Conservation (phyloP, 2,888 invertebrate genomes). For the Trachelus iudaicus region DNA sequence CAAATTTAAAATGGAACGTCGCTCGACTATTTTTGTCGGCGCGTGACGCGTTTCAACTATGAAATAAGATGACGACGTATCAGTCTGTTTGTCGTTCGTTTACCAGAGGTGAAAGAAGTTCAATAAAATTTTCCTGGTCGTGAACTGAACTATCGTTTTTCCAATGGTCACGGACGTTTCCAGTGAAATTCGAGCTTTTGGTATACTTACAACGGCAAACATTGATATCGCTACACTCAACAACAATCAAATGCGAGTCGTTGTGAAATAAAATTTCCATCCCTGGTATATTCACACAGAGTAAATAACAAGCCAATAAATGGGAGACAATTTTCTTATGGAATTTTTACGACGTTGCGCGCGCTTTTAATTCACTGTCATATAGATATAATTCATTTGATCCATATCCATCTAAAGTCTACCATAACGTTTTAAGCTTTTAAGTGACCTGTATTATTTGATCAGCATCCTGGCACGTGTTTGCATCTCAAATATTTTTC, state of each 20-base stretch:
- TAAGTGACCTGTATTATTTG: not conserved
- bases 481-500: too few relatives aligned
- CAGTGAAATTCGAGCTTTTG: not conserved
- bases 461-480: not conserved
- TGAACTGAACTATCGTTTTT: not conserved
- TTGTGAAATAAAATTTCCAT: not conserved
- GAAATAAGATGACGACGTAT: constrained; percentile 2
- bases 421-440: not conserved
- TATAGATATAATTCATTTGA: not conserved
- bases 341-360: not conserved
- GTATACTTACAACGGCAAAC: not conserved
- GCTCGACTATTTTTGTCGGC: not conserved
- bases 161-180: not conserved
- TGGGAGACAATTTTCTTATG: not conserved
- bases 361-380: not conserved
- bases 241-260: not conserved
- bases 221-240: not conserved
- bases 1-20: not conserved
- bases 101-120: not conserved
- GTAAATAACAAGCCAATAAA: not conserved
- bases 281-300: not conserved
- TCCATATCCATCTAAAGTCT: not conserved
- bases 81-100: not conserved
- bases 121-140: not conserved
- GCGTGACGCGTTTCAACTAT: not conserved